phyloP scores from a whole-genome alignment of 2,797 vertebrate genomes.

The Dromococcyx pavoninus region DNA sequence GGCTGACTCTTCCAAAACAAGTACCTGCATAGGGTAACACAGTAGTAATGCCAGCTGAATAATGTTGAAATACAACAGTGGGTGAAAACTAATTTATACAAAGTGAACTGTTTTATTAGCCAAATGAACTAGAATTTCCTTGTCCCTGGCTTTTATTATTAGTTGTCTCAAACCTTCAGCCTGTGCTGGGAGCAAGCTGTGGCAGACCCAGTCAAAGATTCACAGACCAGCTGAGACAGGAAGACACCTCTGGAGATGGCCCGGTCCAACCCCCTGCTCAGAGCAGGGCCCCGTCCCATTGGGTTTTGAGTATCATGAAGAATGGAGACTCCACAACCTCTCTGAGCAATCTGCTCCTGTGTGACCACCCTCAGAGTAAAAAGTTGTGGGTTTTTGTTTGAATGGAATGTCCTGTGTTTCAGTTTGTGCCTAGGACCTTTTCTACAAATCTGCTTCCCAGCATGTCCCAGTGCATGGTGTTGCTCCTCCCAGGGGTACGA shows the following conservation, averaged over 20 bases:
- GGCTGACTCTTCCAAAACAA: no score
- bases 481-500: neutral
- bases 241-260: neutral
- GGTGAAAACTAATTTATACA: no score
- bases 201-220: neutral
- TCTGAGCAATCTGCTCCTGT: neutral
- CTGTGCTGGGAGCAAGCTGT: neutral
- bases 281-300: rapidly evolving
- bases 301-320: neutral
- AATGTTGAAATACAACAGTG: no score
- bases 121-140: neutral
- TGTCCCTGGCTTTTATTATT: neutral
- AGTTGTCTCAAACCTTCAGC: neutral
- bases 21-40: no score
- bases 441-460: neutral
- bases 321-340: neutral
- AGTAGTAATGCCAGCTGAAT: no score
- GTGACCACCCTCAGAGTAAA: neutral
- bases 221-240: neutral
- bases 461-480: no score
- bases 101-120: no score
- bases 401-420: neutral
- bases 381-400: neutral
- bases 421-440: neutral
- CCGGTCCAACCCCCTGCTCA: neutral